A percentile compares a stretch with the other conserved stretches of the same genome.
phyloP scores from a whole-genome alignment of 1,140 invertebrate genomes.

The Aleiodes sp. region DNA sequence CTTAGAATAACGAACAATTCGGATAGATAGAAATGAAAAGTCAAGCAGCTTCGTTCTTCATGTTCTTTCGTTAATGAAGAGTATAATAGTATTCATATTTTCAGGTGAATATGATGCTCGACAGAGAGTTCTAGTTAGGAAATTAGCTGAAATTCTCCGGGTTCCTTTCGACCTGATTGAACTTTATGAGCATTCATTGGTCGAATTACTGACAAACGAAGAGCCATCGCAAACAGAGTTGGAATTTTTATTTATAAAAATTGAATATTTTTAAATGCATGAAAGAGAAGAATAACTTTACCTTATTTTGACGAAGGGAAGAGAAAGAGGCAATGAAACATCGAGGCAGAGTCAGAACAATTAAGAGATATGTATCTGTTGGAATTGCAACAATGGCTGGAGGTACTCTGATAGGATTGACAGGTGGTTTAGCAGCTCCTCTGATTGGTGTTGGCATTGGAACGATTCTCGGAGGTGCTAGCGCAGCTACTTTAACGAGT shows the following conservation, averaged over 20 bases:
- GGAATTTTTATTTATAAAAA: conserved; percentile 36
- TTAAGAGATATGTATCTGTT: conserved; percentile 73
- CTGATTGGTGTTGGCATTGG: conserved; percentile 74
- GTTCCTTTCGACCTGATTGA: conserved; percentile 69
- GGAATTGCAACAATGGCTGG: conserved; percentile 74
- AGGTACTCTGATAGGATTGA: conserved; percentile 74
- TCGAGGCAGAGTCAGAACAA: conserved; percentile 67
- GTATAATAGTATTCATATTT: conserved; percentile 23
- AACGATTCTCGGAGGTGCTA: conserved; percentile 68
- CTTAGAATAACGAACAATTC: not conserved
- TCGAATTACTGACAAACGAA: conserved; percentile 60
- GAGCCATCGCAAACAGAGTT: conserved; percentile 54
- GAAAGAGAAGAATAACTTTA: not conserved
- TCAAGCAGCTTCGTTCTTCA: not conserved
- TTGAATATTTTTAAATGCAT: conserved; percentile 28
- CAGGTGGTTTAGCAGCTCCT: conserved; percentile 75
- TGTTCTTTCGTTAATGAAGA: conserved; percentile 7
- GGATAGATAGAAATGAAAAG: not conserved
- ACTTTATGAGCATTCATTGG: conserved; percentile 63
- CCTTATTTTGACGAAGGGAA: conserved; percentile 47
- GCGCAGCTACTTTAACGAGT: conserved; percentile 70
- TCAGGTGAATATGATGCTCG: conserved; percentile 75
- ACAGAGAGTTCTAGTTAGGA: conserved; percentile 70
- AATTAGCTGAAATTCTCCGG: conserved; percentile 67
- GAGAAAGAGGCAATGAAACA: conserved; percentile 64